Base-by-base conservation (phyloP, 2,113 vertebrate species). In the Empidonax alnorum region DNA sequence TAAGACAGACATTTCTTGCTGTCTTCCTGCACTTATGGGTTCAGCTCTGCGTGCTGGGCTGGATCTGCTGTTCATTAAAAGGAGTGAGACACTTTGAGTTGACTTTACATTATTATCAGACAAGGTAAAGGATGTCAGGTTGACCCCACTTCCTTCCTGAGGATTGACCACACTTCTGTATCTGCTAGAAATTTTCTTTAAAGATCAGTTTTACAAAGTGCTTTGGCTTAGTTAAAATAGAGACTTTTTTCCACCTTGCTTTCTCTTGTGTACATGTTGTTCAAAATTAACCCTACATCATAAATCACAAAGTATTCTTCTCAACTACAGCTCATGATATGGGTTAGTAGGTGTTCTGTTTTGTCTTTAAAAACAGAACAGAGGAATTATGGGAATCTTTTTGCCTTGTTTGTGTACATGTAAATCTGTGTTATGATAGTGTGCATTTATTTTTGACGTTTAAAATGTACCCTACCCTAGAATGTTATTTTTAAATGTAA, bases 11-110 rank as follows among this genome's bases (percentile, higher is more conserved):
- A 2, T 56, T 76, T 77, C 53, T 44, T 46, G 41, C n/a, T 35
- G 6, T 61, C 84, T 49, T 20, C 58, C 20, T 47, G 10, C 5
- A 4, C 35, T 65, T 55, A 5, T 27, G 55, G 49, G 41, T 71
- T 55, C 42, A 55, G 1, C 74, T 61, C 0, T 46, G 53, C 11
- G 1, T 13, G 41, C 49, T 74, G 30, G 22, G 44, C 28, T 3
- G 3, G 44, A 25, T 61, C n/a, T 56, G 20, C 12, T 73, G 37
- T 65, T 27, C 8, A 1, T 56, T 50, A 25, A 42, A 91, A 78
- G 65, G 66, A 69, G 46, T 13, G n/a, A 44, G n/a, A 52, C 15
- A 6, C n/a, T 63, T 65, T 7, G 1, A 17, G 2, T 9, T 91
- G 15, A 31, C 23, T 68, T 24, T 7, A 33, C 30, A 17, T 83